A percentile compares a stretch with the other conserved stretches of the same genome.
These are phyloP conservation scores for Mystacides longicornis DNA, from an alignment of 2,888 invertebrate species.

Conservation along the genomic window DNA sequence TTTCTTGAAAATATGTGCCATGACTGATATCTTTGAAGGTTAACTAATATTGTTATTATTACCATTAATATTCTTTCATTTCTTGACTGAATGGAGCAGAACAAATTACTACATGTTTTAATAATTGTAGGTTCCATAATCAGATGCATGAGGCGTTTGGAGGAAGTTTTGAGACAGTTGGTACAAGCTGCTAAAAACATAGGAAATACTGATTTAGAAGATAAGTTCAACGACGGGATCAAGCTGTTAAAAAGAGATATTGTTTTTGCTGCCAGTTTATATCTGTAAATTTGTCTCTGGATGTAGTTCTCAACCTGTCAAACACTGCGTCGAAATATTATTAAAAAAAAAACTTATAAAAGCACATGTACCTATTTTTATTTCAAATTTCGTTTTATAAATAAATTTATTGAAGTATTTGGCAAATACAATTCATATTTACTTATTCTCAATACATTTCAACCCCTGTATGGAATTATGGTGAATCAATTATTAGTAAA, in stretches of 20 bases:
- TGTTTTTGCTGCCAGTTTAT: slow-evolving; percentile 98
- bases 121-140: slow-evolving; percentile 49
- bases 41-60: slow-evolving; percentile 15
- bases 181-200: slow-evolving; percentile 95
- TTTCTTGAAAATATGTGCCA: slow-evolving; percentile 88
- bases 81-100: too few species aligned
- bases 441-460: too few species aligned
- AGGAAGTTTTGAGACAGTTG: slow-evolving; percentile 92
- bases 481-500: too few species aligned
- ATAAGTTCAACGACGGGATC: slow-evolving; percentile 90
- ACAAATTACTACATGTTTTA: neutral
- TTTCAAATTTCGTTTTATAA: too few species aligned
- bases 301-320: too few species aligned
- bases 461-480: too few species aligned
- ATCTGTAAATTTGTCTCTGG: slow-evolving; percentile 73
- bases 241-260: slow-evolving; percentile 93
- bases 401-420: too few species aligned
- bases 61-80: neutral
- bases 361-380: too few species aligned
- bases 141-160: slow-evolving; percentile 89
- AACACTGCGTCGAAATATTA: too few species aligned
- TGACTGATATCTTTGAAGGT: slow-evolving; percentile 97
- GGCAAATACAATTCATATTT: too few species aligned
- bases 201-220: slow-evolving; percentile 91
- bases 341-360: too few species aligned